Conservation (phyloP, 2,888 invertebrate species). For the Mamestra brassicae region DNA sequence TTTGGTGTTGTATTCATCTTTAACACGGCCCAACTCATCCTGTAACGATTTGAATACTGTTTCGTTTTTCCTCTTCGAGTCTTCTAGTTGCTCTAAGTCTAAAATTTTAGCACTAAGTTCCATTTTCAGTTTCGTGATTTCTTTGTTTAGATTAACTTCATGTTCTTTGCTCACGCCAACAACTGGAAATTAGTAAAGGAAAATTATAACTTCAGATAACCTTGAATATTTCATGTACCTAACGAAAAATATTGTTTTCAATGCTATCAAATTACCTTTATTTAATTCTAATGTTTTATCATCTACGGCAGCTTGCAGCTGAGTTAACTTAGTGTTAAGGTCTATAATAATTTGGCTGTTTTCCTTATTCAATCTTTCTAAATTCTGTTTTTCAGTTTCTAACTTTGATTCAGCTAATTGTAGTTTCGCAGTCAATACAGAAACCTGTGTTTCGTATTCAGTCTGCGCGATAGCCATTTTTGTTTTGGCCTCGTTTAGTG, state of each 20-base stretch:
- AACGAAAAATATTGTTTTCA: neutral
- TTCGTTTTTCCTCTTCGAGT: slow-evolving; percentile 85
- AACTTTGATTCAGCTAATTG: slow-evolving; percentile 89
- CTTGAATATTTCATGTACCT: neutral
- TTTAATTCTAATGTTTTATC: slow-evolving; percentile 89
- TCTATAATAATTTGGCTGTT: slow-evolving; percentile 88
- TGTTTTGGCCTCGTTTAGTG: slow-evolving; percentile 89
- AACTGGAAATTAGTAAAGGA: slow-evolving; percentile 75
- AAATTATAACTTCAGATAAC: neutral
- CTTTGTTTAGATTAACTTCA: slow-evolving; percentile 88
- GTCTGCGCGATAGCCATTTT: slow-evolving; percentile 93
- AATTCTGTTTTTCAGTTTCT: slow-evolving; percentile 85
- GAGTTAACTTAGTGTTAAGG: slow-evolving; percentile 84
- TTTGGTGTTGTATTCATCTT: slow-evolving; percentile 84
- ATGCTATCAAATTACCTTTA: slow-evolving; percentile 81
- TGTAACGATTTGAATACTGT: slow-evolving; percentile 79
- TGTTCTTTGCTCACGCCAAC: slow-evolving; percentile 87
- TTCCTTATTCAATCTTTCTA: slow-evolving; percentile 87
- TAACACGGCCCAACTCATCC: slow-evolving; percentile 82
- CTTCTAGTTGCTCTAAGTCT: slow-evolving; percentile 89
- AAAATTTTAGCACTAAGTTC: slow-evolving; percentile 90
- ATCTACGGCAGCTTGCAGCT: slow-evolving; percentile 88
- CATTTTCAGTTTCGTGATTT: slow-evolving; percentile 89
- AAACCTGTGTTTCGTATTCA: slow-evolving; percentile 91
- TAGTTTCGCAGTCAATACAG: slow-evolving; percentile 88